phyloP scores from a whole-genome alignment of 2,113 vertebrate species.

The Rattus rattus region DNA sequence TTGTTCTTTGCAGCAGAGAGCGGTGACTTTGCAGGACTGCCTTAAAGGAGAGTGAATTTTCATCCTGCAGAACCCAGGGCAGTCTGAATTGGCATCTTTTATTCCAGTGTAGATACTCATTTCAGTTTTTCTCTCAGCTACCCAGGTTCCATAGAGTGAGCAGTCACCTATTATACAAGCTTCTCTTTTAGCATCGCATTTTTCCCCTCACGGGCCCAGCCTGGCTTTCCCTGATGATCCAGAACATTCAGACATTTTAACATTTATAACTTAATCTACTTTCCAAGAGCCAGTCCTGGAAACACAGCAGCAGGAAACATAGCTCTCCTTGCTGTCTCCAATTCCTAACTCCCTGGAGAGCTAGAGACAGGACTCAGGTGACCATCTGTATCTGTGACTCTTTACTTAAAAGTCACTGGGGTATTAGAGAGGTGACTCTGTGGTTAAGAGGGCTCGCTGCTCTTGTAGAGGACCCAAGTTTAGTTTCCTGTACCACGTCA shows the following conservation, averaged over 20 bases:
- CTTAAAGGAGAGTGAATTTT: not conserved
- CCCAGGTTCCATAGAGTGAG: not conserved
- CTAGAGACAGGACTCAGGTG: not conserved
- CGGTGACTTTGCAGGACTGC: not conserved
- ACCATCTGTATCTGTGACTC: not conserved
- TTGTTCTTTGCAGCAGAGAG: not conserved
- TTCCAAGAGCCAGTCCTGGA: not conserved
- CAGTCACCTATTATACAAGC: not conserved
- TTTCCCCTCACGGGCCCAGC: not conserved
- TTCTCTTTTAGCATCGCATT: not conserved
- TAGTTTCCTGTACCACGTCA: not conserved
- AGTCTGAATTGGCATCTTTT: not conserved
- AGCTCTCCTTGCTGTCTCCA: not conserved
- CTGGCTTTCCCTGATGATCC: not conserved
- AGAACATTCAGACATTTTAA: slow-evolving; percentile 32
- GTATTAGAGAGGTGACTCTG: not conserved
- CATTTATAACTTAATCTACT: not conserved
- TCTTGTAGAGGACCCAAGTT: not conserved
- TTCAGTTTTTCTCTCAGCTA: not conserved
- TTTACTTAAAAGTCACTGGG: not conserved
- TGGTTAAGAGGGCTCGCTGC: not conserved
- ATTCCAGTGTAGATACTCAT: not conserved
- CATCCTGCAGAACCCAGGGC: not conserved
- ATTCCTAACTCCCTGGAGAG: not conserved
- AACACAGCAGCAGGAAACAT: not conserved